Conservation (phyloP, 2,797 vertebrate genomes). For the Enteromius treurensis region DNA sequence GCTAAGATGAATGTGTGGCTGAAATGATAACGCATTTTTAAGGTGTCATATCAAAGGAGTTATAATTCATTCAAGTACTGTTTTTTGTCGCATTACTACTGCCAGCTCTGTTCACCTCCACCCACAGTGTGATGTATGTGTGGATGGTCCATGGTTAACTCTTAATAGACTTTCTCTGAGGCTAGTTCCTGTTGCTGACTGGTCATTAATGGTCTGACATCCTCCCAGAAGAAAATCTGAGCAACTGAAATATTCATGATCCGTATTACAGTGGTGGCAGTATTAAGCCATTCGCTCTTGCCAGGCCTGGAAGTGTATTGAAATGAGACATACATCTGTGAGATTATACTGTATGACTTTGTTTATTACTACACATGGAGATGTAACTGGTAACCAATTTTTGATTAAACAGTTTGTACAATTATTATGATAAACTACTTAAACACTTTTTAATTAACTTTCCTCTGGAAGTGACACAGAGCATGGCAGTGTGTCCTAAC, state of each 20-base stretch:
- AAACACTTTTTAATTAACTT: not conserved
- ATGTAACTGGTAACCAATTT: not conserved
- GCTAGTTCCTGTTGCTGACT: conserved; percentile 60
- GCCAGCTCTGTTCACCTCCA: conserved; percentile 55
- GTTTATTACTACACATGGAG: conserved; percentile 29
- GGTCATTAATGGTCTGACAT: conserved; percentile 73
- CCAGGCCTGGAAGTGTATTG: conserved; percentile 52
- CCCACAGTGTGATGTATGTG: conserved; percentile 55
- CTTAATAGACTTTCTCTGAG: conserved; percentile 67
- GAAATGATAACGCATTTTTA: conserved; percentile 47
- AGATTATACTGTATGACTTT: conserved; percentile 64
- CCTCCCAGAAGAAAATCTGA: conserved; percentile 72
- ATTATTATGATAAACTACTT: not conserved
- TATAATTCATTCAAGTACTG: conserved; percentile 42
- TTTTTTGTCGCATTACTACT: conserved; percentile 62
- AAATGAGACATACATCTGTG: conserved; percentile 53
- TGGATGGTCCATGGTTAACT: conserved; percentile 69
- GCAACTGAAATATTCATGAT: conserved; percentile 79
- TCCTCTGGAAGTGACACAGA: not conserved
- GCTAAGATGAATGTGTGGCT: conserved; percentile 34
- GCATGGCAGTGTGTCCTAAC: not conserved
- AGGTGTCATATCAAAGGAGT: conserved; percentile 43
- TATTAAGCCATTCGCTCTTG: conserved; percentile 65
- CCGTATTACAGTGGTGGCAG: conserved; percentile 56
- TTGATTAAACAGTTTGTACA: not conserved